Evolutionary conservation across 2,888 invertebrate species (phyloP).

Genomic region (Protodeltote pygarga): DNA sequence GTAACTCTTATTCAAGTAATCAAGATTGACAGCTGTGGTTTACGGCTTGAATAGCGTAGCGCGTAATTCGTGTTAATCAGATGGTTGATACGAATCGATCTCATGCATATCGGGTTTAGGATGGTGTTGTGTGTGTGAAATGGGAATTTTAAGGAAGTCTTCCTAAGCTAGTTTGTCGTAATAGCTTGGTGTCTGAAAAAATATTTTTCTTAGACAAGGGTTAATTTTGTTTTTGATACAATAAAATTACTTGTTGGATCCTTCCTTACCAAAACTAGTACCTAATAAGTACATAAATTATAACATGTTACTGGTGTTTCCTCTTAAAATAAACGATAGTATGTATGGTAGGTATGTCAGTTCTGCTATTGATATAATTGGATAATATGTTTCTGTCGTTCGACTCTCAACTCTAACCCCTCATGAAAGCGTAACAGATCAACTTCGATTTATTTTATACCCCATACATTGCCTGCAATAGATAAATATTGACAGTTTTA

Average conservation of each 20-base stretch:
- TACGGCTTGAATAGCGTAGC: constrained; percentile 6
- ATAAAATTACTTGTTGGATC: too few species aligned
- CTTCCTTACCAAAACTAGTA: too few species aligned
- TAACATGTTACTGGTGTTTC: too few species aligned
- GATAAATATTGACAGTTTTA: constrained; percentile 48
- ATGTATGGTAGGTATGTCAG: too few species aligned
- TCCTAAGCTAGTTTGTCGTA: neutral
- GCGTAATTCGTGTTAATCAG: constrained; percentile 30
- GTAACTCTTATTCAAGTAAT: constrained; percentile 2
- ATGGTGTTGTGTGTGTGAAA: neutral
- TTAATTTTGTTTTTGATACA: neutral
- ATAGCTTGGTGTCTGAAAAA: neutral
- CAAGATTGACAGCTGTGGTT: constrained; percentile 22
- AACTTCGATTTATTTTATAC: constrained; percentile 6
- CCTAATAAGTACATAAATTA: too few species aligned
- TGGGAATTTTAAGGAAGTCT: neutral
- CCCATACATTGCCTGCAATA: constrained; percentile 36
- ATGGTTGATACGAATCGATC: constrained; percentile 23
- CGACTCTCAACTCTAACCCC: neutral
- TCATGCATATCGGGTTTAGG: constrained; percentile 30
- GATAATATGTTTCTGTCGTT: too few species aligned
- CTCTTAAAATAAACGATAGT: too few species aligned
- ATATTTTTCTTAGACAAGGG: too few species aligned
- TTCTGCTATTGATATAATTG: too few species aligned
- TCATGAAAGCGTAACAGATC: neutral